Percentiles rank a stretch among this genome's conserved stretches.
phyloP scores from a whole-genome alignment of 1,140 invertebrate species.

The Uloborus diversus region DNA sequence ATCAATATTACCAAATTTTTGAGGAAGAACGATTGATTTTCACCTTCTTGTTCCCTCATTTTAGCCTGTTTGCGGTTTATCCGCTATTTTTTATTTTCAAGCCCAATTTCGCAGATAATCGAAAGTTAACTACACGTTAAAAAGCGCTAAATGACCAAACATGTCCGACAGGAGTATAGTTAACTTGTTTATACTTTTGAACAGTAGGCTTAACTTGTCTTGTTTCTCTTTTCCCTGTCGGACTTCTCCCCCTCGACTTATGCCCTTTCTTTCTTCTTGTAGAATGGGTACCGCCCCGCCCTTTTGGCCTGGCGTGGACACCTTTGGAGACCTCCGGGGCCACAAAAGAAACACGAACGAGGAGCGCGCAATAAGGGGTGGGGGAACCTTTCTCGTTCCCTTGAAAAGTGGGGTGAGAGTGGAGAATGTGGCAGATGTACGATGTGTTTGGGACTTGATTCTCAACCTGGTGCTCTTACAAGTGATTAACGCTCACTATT shows the following conservation, averaged over 20 bases:
- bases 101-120: too few relatives aligned
- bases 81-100: too few relatives aligned
- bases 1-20: too few relatives aligned
- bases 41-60: too few relatives aligned
- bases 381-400: not conserved
- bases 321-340: not conserved
- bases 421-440: conserved; percentile 30
- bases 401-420: not conserved
- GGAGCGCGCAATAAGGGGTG: too few relatives aligned
- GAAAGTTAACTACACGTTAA: too few relatives aligned
- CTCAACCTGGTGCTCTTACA: not conserved
- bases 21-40: too few relatives aligned
- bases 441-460: not conserved
- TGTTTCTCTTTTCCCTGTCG: not conserved
- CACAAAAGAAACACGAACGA: not conserved
- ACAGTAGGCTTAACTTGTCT: too few relatives aligned
- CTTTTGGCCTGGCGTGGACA: not conserved
- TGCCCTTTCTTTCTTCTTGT: not conserved
- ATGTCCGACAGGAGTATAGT: too few relatives aligned
- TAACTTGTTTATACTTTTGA: too few relatives aligned
- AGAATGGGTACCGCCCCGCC: not conserved
- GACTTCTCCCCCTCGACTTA: conserved; percentile 7
- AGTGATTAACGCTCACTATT: not conserved
- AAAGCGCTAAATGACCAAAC: too few relatives aligned
- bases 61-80: too few relatives aligned